Evolutionary conservation across 1,140 invertebrate genomes (phyloP).

Genomic region (Panulirus ornatus): DNA sequence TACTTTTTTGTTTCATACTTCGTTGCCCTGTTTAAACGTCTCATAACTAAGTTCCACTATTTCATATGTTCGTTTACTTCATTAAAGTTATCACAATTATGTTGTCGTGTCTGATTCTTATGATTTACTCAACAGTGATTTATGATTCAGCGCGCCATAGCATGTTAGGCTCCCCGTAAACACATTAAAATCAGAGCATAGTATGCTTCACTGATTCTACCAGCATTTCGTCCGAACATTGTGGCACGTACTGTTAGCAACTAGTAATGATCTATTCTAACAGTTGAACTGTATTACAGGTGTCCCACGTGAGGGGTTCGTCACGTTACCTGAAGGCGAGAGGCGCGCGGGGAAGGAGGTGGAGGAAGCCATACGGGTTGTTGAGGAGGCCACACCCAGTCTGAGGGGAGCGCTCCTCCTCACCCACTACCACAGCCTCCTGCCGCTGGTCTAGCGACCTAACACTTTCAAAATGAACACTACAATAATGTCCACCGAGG

Average conservation of each 20-base stretch:
- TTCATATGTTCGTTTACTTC: too few relatives aligned
- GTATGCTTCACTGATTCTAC: neutral
- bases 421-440: neutral
- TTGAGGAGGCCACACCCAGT: conserved; percentile 25
- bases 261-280: too few relatives aligned
- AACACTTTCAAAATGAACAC: too few relatives aligned
- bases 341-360: neutral
- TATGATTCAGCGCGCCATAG: too few relatives aligned
- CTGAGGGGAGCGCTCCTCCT: conserved; percentile 10
- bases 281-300: neutral
- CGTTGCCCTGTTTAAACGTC: too few relatives aligned
- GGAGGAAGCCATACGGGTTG: conserved; percentile 32
- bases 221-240: neutral
- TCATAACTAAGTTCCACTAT: too few relatives aligned
- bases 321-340: neutral
- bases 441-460: too few relatives aligned
- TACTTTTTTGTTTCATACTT: too few relatives aligned
- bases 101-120: too few relatives aligned
- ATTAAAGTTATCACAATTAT: too few relatives aligned
- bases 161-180: neutral
- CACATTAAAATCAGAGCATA: neutral
- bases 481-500: too few relatives aligned
- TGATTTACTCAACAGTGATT: too few relatives aligned
- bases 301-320: neutral
- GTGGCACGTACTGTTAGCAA: neutral